Evolutionary conservation across 1,140 invertebrate species (phyloP).

Genomic region (Drosophila guanche): DNA sequence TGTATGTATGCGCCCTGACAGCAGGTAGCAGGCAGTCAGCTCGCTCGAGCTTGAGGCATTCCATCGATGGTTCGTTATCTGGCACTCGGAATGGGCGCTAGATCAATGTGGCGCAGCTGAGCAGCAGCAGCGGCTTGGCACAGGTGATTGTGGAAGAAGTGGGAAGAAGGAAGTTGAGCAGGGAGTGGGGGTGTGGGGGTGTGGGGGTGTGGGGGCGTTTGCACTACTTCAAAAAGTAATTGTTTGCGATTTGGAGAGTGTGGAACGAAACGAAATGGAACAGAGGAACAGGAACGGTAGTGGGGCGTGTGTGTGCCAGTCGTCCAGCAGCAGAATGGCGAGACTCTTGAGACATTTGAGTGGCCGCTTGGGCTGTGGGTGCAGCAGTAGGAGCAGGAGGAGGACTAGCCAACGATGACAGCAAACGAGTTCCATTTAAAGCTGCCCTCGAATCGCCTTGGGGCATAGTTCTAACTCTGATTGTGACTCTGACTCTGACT

Average conservation of each 20-base stretch:
- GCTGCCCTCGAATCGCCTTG: constrained; percentile 40
- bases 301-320: constrained; percentile 11
- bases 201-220: constrained; percentile 15
- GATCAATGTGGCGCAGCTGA: constrained; percentile 72
- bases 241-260: constrained; percentile 79
- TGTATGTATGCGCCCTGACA: constrained; percentile 34
- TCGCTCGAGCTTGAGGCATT: constrained; percentile 55
- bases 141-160: constrained; percentile 40
- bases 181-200: constrained; percentile 5
- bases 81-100: constrained; percentile 58
- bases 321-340: constrained; percentile 48
- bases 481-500: neutral
- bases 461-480: constrained; percentile 10
- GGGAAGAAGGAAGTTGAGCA: no score
- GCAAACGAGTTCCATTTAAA: constrained; percentile 62
- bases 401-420: constrained; percentile 39
- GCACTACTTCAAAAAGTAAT: constrained; percentile 79
- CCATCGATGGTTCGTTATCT: constrained; percentile 61
- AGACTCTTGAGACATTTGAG: constrained; percentile 78
- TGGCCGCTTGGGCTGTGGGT: constrained; percentile 34
- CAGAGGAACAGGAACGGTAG: constrained; percentile 11
- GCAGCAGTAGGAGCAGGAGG: constrained; percentile 17
- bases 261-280: constrained; percentile 12
- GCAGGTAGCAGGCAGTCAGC: constrained; percentile 14
- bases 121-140: constrained; percentile 1